phyloP scores from a whole-genome alignment of 2,797 vertebrate genomes.

The Poeciliopsis gracilis region DNA sequence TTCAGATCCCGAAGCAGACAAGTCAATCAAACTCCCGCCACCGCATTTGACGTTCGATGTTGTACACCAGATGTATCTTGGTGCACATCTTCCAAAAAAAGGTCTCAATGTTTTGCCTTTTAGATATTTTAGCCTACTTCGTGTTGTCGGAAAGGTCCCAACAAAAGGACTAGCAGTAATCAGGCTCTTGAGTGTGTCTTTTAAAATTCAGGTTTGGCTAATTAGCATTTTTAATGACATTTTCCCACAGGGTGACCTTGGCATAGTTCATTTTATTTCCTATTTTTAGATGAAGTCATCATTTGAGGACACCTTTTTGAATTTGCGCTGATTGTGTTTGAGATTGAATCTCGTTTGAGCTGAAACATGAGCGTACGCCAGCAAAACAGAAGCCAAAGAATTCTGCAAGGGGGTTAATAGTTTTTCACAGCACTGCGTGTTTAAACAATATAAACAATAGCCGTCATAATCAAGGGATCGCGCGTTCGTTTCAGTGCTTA shows the following conservation, averaged over 20 bases:
- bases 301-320: background rate
- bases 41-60: background rate
- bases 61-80: background rate
- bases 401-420: background rate
- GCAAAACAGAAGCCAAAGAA: background rate
- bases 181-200: background rate
- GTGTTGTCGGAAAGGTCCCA: background rate
- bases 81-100: background rate
- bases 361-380: too few species aligned
- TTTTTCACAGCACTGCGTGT: background rate
- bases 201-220: background rate
- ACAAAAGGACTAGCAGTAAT: background rate
- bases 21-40: background rate
- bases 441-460: background rate
- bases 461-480: background rate
- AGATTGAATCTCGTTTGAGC: background rate
- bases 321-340: background rate
- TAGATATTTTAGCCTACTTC: background rate
- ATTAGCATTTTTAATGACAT: background rate
- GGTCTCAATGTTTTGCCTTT: background rate
- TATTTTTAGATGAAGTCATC: background rate
- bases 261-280: background rate
- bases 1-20: background rate
- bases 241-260: background rate
- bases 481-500: background rate